Evolutionary conservation across 2,797 vertebrate genomes (phyloP), one percentile per base, ranked within the genome.

Genomic region (Sebastiscus albofasciatus): DNA sequence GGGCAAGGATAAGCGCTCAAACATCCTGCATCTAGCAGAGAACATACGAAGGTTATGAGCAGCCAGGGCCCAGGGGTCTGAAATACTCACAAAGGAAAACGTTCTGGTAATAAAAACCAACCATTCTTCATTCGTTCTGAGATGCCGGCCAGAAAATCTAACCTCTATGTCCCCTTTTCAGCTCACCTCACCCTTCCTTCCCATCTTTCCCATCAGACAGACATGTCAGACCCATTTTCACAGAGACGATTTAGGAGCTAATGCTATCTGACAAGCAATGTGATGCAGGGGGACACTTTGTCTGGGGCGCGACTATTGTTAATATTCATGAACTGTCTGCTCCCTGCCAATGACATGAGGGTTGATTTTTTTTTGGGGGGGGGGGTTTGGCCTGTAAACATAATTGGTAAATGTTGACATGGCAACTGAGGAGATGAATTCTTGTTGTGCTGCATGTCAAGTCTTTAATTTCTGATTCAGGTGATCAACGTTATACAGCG

Each of bases 261-360:
- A 94, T 88, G 79, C 72, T 79, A 71, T 81, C 72, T 85, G 92
- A 94, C 93, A 90, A 82, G 89, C 84, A 88, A 82, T 88, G 75
- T 85, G 82, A 92, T 73, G 75, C 62, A 33, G 58, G 59, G 82
- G 64, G 72, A 73, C 62, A 84, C 24, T 16, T 65, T 76, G 71
- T 84, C 78, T 62, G 31, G 61, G 65, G 55, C 20, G 24, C 39
- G 67, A 64, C 84, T 74, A 66, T 82, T 81, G 72, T 88, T 80
- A 73, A 89, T 85, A 91, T 90, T 87, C 71, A 89, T 86, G 75
- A 88, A 84, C 56, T 62, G 27, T 73, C 49, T 75, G 70, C 77
- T 62, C 42, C n/a, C 55, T 70, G 67, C 24, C 58, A 77, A 61
- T 72, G 46, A 81, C 36, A 82, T 67, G 29, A 80, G 26, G 27